Percentiles rank a stretch among this genome's conserved stretches.
Conservation (phyloP, 1,140 invertebrate genomes). For the Tetranychus urticae region DNA sequence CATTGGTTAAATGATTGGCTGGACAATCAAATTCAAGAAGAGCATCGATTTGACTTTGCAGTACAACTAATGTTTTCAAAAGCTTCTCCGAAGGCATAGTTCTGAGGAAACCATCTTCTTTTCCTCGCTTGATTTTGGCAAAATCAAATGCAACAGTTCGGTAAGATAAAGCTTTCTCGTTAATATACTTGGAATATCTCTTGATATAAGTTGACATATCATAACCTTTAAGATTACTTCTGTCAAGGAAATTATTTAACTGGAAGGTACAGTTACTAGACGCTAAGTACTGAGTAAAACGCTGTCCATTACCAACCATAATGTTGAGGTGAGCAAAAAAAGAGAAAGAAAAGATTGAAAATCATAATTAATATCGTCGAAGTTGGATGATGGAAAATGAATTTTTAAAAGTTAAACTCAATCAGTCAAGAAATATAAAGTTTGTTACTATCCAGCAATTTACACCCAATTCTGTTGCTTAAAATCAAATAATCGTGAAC, state of each 20-base stretch:
- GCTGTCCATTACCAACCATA: conserved; percentile 35
- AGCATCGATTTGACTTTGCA: conserved; percentile 83
- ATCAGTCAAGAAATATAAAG: not conserved
- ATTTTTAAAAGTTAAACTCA: not conserved
- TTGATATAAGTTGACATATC: conserved; percentile 98
- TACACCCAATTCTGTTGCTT: too few species aligned
- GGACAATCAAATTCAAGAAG: conserved; percentile 93
- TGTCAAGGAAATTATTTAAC: conserved; percentile 87
- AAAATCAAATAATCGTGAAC: too few species aligned
- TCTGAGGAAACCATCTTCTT: conserved; percentile 83
- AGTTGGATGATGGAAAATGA: not conserved
- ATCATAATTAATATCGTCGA: not conserved
- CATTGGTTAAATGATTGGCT: conserved; percentile 86
- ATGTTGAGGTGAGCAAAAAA: conserved; percentile 1
- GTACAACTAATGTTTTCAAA: conserved; percentile 78
- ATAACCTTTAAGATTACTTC: conserved; percentile 71
- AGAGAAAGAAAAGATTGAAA: not conserved
- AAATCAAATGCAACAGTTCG: conserved; percentile 96
- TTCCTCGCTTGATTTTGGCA: conserved; percentile 96
- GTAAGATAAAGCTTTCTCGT: conserved; percentile 95
- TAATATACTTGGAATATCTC: conserved; percentile 92
- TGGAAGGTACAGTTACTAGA: conserved; percentile 98
- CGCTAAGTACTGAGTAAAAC: conserved; percentile 97
- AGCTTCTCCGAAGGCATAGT: conserved; percentile 95
- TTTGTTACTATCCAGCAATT: too few species aligned